Conservation (phyloP, 2,113 vertebrate species). For the Hippocampus guttulatus region DNA sequence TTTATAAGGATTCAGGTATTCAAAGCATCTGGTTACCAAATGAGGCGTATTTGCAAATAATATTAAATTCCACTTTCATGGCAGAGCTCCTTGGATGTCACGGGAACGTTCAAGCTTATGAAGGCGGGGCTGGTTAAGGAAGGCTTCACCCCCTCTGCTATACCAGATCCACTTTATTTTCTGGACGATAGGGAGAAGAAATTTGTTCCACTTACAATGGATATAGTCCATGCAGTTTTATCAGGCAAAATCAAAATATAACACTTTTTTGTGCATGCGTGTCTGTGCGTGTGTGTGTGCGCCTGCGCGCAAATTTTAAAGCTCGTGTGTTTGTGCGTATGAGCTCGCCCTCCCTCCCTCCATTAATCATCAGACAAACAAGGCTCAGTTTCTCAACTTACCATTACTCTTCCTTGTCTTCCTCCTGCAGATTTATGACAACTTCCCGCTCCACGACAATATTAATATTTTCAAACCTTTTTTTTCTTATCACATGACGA, state of each 20-base stretch:
- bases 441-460: background rate
- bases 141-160: constrained; percentile 64
- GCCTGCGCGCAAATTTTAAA: background rate
- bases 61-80: constrained; percentile 1
- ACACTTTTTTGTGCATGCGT: constrained; percentile 10
- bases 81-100: constrained; percentile 69
- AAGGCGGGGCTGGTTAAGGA: constrained; percentile 67
- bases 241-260: constrained; percentile 67
- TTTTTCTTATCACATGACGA: background rate
- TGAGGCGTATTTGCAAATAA: background rate
- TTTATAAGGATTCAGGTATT: constrained; percentile 81
- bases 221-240: constrained; percentile 52
- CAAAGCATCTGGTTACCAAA: background rate
- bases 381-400: background rate
- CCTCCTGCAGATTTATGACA: background rate
- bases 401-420: background rate
- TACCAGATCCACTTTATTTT: constrained; percentile 72
- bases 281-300: background rate
- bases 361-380: constrained; percentile 13
- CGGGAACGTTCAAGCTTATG: constrained; percentile 77
- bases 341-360: constrained; percentile 3
- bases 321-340: background rate
- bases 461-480: background rate
- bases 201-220: constrained; percentile 66
- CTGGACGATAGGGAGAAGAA: constrained; percentile 56